A percentile compares a stretch with the other conserved stretches of the same genome.
Conservation (phyloP, 1,140 invertebrate genomes). For the Neodiprion virginianus region DNA sequence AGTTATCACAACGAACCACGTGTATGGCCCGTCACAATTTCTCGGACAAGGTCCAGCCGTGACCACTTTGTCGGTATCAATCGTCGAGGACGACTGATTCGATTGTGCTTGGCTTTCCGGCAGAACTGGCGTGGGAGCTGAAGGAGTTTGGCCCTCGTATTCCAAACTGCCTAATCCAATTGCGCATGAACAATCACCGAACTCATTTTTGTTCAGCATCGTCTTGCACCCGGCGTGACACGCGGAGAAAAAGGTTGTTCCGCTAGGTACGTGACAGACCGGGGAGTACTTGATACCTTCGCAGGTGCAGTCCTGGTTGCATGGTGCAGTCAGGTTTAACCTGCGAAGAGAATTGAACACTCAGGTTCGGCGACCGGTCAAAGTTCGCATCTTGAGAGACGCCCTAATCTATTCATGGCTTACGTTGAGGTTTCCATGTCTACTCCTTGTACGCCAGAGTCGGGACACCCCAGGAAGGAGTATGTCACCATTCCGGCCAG, state of each 20-base stretch:
- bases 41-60: slow-evolving; percentile 62
- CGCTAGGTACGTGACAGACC: slow-evolving; percentile 64
- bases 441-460: slow-evolving; percentile 52
- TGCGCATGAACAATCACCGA: slow-evolving; percentile 52
- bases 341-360: slow-evolving; percentile 41
- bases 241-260: slow-evolving; percentile 67
- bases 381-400: not conserved
- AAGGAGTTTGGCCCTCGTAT: not conserved
- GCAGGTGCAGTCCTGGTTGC: slow-evolving; percentile 66
- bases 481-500: slow-evolving; percentile 61
- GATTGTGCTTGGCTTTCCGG: not conserved
- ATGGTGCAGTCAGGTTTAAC: slow-evolving; percentile 60
- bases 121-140: not conserved
- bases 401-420: slow-evolving; percentile 36
- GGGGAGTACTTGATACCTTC: slow-evolving; percentile 64
- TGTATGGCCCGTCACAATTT: slow-evolving; percentile 60
- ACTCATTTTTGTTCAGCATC: slow-evolving; percentile 46
- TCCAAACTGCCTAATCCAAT: no score
- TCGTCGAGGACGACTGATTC: not conserved
- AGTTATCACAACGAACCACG: slow-evolving; percentile 59
- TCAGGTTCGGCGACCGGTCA: no score
- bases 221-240: slow-evolving; percentile 68
- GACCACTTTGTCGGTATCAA: slow-evolving; percentile 37
- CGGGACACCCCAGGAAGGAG: slow-evolving; percentile 67
- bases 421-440: slow-evolving; percentile 50